Evolutionary conservation across 2,797 vertebrate genomes (phyloP).

Genomic region (Calcarius lapponicus): DNA sequence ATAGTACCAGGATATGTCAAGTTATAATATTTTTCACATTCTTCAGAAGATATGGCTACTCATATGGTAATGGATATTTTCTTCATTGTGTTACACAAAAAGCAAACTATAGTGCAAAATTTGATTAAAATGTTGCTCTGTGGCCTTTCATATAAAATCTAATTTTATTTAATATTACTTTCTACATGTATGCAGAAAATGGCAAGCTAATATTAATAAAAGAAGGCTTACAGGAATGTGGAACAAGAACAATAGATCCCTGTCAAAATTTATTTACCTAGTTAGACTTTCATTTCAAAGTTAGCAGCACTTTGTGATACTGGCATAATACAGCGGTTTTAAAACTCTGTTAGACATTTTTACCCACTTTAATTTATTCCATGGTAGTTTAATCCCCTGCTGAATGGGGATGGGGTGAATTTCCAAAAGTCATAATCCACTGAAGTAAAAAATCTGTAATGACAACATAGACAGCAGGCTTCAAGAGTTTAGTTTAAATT

Average conservation of each 20-base stretch:
- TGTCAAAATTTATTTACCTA: conserved; percentile 78
- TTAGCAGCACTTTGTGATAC: conserved; percentile 61
- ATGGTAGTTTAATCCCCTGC: conserved; percentile 72
- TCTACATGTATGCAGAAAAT: conserved; percentile 71
- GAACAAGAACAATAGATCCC: conserved; percentile 64
- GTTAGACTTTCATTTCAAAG: conserved; percentile 78
- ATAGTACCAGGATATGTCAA: background rate
- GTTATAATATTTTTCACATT: conserved; percentile 3
- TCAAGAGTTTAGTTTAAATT: conserved; percentile 76
- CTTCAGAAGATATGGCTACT: conserved; percentile 1
- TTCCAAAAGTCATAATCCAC: conserved; percentile 74
- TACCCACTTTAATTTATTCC: conserved; percentile 79
- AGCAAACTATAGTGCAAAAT: conserved; percentile 53
- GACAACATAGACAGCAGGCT: conserved; percentile 72
- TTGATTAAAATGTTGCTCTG: conserved; percentile 76
- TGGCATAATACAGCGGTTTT: conserved; percentile 69
- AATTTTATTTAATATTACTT: conserved; percentile 78
- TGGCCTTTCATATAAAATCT: conserved; percentile 72
- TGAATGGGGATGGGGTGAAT: conserved; percentile 68
- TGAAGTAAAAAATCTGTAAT: conserved; percentile 75
- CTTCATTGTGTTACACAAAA: conserved; percentile 50
- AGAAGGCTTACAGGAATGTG: conserved; percentile 68
- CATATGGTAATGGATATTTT: conserved; percentile 36
- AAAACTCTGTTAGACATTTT: conserved; percentile 76
- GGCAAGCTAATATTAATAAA: conserved; percentile 79